Conservation (phyloP, 1,140 invertebrate genomes). For the Zaprionus ornatus region DNA sequence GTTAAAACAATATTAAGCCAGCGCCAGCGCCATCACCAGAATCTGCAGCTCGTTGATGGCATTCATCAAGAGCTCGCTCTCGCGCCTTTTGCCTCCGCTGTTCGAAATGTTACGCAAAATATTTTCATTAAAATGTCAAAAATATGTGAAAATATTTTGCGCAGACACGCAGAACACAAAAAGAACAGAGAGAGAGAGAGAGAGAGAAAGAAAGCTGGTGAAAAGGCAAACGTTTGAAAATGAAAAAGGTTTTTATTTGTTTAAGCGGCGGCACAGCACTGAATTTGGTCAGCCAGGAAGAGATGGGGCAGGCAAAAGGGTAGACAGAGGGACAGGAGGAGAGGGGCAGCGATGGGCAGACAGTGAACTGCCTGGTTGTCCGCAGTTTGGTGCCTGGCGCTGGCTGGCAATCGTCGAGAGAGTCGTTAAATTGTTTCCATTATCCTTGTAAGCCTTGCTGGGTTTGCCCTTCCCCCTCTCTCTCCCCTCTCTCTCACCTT, state of each 20-base stretch:
- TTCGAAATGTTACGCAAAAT: conserved; percentile 67
- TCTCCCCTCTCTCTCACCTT: background rate
- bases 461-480: conserved; percentile 6
- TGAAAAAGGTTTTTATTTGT: conserved; percentile 76
- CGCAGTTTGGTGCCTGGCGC: background rate
- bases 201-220: conserved; percentile 26
- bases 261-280: conserved; percentile 47
- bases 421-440: conserved; percentile 82
- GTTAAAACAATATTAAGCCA: conserved; percentile 80
- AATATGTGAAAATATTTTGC: conserved; percentile 80
- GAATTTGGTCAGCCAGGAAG: conserved; percentile 18
- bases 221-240: conserved; percentile 26
- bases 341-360: background rate
- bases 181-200: background rate
- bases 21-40: conserved; percentile 18
- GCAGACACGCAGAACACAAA: conserved; percentile 63
- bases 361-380: background rate
- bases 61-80: conserved; percentile 56
- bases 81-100: conserved; percentile 16
- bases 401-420: conserved; percentile 66
- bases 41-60: conserved; percentile 16
- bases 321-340: background rate
- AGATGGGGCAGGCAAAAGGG: background rate
- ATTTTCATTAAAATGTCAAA: conserved; percentile 78
- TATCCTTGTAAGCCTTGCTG: conserved; percentile 74